Percentiles rank a stretch among this genome's conserved stretches.
Evolutionary conservation across 2,113 vertebrate species (phyloP).

Genomic region (Stigmatopora nigra): DNA sequence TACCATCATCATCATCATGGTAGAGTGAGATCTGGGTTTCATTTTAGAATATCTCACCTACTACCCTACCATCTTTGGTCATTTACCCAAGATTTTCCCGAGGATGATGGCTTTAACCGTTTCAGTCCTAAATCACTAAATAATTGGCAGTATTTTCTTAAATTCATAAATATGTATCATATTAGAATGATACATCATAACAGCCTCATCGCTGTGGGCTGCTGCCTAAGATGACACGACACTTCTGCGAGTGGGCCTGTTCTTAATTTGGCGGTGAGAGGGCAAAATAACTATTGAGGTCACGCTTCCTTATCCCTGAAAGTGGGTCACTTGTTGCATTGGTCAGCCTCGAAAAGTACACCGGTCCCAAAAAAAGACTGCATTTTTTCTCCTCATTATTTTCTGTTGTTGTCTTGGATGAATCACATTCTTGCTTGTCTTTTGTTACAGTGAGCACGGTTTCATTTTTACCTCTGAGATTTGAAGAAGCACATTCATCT

Average conservation of each 20-base stretch:
- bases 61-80: conserved; percentile 44
- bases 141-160: too few relatives aligned
- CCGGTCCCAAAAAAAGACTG: neutral
- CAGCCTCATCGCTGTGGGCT: neutral
- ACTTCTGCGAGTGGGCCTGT: conserved; percentile 10
- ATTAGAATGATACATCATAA: neutral
- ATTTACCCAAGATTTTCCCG: conserved; percentile 13
- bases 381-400: conserved; percentile 3
- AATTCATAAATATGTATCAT: too few relatives aligned
- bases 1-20: conserved; percentile 50
- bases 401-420: conserved; percentile 43
- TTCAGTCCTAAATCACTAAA: too few relatives aligned
- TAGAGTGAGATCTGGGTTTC: conserved; percentile 45
- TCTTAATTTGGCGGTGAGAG: conserved; percentile 29
- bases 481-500: conserved; percentile 9
- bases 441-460: neutral
- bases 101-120: conserved; percentile 30
- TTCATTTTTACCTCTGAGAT: conserved; percentile 40
- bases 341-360: conserved; percentile 45
- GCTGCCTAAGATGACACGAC: neutral
- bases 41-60: conserved; percentile 62
- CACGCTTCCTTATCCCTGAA: conserved; percentile 53
- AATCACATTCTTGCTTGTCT: conserved; percentile 30
- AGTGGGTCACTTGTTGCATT: conserved; percentile 57
- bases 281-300: conserved; percentile 59